A percentile compares a stretch with the other conserved stretches of the same genome.
Evolutionary conservation across 2,113 vertebrate genomes (phyloP).

Genomic region (Myrmophylax atrothorax): DNA sequence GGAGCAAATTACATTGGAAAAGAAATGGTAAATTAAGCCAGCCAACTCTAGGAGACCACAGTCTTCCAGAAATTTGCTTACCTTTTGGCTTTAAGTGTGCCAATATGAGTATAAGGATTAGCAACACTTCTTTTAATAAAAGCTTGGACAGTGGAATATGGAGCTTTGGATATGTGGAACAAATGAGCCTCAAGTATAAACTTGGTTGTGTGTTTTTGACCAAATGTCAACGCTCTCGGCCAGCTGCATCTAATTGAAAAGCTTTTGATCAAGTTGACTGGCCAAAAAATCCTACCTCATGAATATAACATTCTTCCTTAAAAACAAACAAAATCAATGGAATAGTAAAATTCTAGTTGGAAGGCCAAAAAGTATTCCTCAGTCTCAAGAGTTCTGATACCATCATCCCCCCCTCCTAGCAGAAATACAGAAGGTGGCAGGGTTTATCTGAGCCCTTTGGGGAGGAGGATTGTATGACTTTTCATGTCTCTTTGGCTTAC

Average conservation of each 20-base stretch:
- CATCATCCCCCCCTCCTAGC: background rate
- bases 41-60: background rate
- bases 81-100: background rate
- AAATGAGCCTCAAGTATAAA: background rate
- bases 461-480: background rate
- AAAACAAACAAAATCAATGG: background rate
- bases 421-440: background rate
- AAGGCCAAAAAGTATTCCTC: background rate
- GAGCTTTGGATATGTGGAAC: background rate
- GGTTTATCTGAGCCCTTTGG: background rate
- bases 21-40: background rate
- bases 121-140: background rate
- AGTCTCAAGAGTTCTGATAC: background rate
- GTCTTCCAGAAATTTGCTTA: background rate
- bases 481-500: background rate
- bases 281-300: background rate
- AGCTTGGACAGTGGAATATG: background rate
- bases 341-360: background rate
- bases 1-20: background rate
- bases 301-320: background rate
- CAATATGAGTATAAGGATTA: background rate
- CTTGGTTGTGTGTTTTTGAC: background rate
- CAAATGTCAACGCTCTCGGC: background rate
- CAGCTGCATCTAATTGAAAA: background rate
- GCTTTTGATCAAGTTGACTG: background rate